Evolutionary conservation across 2,888 invertebrate species (phyloP).

Genomic region (Anorthoa munda): DNA sequence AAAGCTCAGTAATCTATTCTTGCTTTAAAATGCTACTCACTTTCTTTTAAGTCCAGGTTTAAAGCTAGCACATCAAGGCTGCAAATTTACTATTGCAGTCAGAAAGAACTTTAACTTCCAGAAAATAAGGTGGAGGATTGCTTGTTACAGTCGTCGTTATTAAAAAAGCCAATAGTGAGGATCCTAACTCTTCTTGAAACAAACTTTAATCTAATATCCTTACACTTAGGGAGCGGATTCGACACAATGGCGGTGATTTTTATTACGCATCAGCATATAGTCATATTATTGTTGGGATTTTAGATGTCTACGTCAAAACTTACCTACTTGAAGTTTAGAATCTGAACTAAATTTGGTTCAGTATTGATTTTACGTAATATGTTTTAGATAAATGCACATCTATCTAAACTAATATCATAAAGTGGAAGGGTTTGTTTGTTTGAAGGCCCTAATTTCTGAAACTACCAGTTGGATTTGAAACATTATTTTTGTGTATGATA

Average conservation of each 20-base stretch:
- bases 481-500: too few species aligned
- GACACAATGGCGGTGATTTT: conserved; percentile 25
- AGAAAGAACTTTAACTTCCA: not conserved
- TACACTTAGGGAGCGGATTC: conserved; percentile 54
- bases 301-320: not conserved
- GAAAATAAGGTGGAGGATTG: conserved; percentile 20
- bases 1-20: conserved; percentile 49
- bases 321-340: not conserved
- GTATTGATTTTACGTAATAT: too few species aligned
- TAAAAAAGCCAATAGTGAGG: conserved; percentile 54
- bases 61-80: conserved; percentile 43
- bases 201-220: conserved; percentile 65
- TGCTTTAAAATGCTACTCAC: conserved; percentile 57
- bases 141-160: not conserved
- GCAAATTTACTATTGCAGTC: conserved; percentile 14
- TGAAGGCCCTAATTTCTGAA: too few species aligned
- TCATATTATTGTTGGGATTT: not conserved
- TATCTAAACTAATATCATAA: too few species aligned
- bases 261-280: conserved; percentile 27
- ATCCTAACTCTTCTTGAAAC: conserved; percentile 58
- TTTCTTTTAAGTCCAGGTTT: conserved; percentile 51
- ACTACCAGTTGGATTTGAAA: too few species aligned
- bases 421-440: too few species aligned
- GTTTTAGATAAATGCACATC: too few species aligned
- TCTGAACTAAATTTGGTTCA: not conserved